These are phyloP conservation scores for Actinia tenebrosa DNA, from an alignment of 64 coral and sea anemone species.

Conservation along the genomic window DNA sequence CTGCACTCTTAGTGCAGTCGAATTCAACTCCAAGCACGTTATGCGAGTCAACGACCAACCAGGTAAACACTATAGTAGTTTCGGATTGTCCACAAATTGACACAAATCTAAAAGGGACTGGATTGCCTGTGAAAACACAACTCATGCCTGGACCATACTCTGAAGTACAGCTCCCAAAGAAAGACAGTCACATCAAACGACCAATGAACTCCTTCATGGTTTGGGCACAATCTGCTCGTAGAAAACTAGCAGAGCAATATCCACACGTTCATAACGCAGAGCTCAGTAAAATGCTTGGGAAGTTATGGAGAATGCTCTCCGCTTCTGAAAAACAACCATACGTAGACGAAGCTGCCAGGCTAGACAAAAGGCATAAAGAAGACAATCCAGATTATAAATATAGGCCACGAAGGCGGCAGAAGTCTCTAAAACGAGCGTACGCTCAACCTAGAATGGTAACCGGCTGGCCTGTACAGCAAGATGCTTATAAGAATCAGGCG, in stretches of 20 bases:
- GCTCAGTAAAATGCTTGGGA: constrained; percentile 97
- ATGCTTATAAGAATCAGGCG: constrained; percentile 58
- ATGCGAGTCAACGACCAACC: constrained; percentile 73
- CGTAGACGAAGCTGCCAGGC: constrained; percentile 94
- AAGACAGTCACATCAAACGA: constrained; percentile 87
- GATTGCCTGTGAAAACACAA: constrained; percentile 88
- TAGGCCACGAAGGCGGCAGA: constrained; percentile 85
- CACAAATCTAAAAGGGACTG: constrained; percentile 63
- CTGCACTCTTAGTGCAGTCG: constrained; percentile 48
- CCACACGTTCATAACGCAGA: constrained; percentile 99
- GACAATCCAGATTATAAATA: constrained; percentile 97
- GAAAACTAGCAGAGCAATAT: constrained; percentile 97
- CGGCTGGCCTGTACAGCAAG: constrained; percentile 72
- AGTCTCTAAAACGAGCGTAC: constrained; percentile 87
- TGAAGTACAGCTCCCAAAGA: constrained; percentile 89
- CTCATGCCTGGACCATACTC: constrained; percentile 91
- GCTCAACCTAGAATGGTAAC: constrained; percentile 74
- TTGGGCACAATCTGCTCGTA: constrained; percentile 90
- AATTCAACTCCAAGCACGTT: constrained; percentile 62
- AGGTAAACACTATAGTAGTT: constrained; percentile 62
- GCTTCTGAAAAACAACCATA: constrained; percentile 97
- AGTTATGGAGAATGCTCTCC: constrained; percentile 96
- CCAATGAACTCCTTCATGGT: constrained; percentile 99
- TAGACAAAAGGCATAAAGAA: constrained; percentile 97
- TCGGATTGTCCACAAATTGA: constrained; percentile 86